Conservation (phyloP, 1,140 invertebrate species). For the Zeugodacus cucurbitae region DNA sequence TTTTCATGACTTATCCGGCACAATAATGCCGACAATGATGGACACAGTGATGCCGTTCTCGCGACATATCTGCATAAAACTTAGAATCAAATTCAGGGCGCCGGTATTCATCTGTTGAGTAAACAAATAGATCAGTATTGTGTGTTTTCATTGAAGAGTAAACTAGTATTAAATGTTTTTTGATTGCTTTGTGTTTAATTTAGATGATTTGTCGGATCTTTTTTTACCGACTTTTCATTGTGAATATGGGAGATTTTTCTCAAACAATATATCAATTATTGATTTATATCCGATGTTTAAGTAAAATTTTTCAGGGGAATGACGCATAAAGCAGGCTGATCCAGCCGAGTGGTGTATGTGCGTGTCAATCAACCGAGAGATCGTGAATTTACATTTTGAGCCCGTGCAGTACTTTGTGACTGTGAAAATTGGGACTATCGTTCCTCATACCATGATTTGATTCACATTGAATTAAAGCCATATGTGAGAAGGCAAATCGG, state of each 20-base stretch:
- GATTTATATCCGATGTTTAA: neutral
- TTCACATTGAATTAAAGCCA: no score
- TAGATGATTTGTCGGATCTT: neutral
- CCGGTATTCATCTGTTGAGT: slow-evolving; percentile 72
- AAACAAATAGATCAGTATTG: slow-evolving; percentile 25
- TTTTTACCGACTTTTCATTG: neutral
- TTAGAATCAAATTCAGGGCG: slow-evolving; percentile 79
- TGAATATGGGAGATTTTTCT: neutral
- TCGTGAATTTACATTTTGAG: no score
- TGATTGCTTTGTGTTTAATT: neutral
- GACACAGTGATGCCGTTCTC: slow-evolving; percentile 76
- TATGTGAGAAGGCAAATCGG: no score
- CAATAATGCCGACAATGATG: slow-evolving; percentile 76
- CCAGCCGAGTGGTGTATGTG: no score
- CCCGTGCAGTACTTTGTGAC: no score
- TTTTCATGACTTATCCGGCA: slow-evolving; percentile 44
- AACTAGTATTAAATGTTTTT: neutral
- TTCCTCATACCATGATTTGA: no score
- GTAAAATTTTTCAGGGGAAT: neutral
- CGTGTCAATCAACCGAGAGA: no score
- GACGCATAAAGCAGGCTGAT: neutral
- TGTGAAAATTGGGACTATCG: no score
- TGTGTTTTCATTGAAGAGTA: neutral
- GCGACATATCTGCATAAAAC: slow-evolving; percentile 76
- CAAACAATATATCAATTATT: neutral